These are phyloP conservation scores for Leptinotarsa haldemani DNA, from an alignment of 2,888 invertebrate species.

Conservation along the genomic window DNA sequence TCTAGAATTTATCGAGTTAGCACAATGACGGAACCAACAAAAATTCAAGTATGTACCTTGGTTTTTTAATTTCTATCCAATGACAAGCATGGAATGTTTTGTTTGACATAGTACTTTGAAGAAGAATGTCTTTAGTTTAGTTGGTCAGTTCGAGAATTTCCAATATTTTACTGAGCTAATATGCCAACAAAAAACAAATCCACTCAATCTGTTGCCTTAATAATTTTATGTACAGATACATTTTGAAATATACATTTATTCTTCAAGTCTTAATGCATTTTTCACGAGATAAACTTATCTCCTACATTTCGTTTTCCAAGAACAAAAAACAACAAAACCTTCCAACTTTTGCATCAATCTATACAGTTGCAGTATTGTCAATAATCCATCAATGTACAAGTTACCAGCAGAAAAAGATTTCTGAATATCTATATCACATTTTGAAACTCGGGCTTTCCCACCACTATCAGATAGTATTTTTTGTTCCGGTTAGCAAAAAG, in stretches of 20 bases:
- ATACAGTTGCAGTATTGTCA: constrained; percentile 46
- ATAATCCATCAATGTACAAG: constrained; percentile 41
- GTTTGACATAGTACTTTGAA: no score
- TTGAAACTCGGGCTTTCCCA: constrained; percentile 18
- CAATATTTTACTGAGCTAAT: constrained; percentile 4
- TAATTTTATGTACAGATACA: constrained; percentile 11
- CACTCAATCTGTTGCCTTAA: not conserved
- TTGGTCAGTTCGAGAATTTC: not conserved
- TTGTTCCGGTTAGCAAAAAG: constrained; percentile 1
- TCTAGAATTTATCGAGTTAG: not conserved
- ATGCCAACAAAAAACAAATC: not conserved
- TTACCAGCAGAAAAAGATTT: constrained; percentile 35
- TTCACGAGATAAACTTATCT: not conserved
- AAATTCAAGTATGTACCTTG: not conserved
- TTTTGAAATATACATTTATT: constrained; percentile 7
- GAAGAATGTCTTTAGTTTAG: no score
- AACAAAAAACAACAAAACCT: constrained; percentile 6
- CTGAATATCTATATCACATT: constrained; percentile 19
- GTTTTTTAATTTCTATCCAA: no score
- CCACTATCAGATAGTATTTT: constrained; percentile 5
- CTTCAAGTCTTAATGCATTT: no score
- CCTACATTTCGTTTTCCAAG: not conserved
- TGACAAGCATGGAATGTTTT: no score
- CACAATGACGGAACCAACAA: not conserved
- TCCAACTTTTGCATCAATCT: constrained; percentile 26